These are phyloP conservation scores for Idaea dimidiata DNA, from an alignment of 2,888 invertebrate species.

Conservation along the genomic window DNA sequence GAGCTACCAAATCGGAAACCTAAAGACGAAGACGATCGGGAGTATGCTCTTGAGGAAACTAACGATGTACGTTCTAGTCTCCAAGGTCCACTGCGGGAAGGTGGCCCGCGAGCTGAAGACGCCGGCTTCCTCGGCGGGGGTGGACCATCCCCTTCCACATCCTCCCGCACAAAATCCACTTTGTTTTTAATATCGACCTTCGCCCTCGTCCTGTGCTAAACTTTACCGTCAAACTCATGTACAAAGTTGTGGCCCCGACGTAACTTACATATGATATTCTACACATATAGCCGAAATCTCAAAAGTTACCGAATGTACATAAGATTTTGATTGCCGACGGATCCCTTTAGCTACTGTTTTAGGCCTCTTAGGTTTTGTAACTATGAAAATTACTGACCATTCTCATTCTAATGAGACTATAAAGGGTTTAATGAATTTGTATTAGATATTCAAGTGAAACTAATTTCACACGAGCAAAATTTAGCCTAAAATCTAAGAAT, in stretches of 20 bases:
- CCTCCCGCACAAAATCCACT: conserved; percentile 43
- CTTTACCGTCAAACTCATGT: conserved; percentile 55
- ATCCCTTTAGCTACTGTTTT: not conserved
- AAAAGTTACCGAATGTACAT: not conserved
- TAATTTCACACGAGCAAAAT: not conserved
- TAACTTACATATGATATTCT: conserved; percentile 16
- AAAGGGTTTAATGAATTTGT: conserved; percentile 1
- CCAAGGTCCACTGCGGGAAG: conserved; percentile 84
- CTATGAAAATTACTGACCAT: not conserved
- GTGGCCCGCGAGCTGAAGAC: conserved; percentile 74
- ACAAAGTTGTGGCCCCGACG: conserved; percentile 44
- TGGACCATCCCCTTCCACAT: conserved; percentile 45
- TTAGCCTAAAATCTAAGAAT: not conserved
- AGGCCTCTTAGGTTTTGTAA: not conserved
- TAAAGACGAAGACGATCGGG: conserved; percentile 68
- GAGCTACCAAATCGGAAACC: conserved; percentile 80
- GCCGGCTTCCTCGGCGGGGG: conserved; percentile 68
- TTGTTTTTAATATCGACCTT: conserved; percentile 65
- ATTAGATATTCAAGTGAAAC: not conserved
- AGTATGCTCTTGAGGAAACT: conserved; percentile 63
- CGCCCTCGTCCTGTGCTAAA: conserved; percentile 61
- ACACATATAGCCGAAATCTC: conserved; percentile 1
- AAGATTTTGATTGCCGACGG: not conserved
- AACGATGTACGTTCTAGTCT: conserved; percentile 83
- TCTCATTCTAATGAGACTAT: not conserved